A percentile compares a stretch with the other conserved stretches of the same genome.
These are phyloP conservation scores for Stegastes partitus DNA, from an alignment of 2,113 vertebrate genomes.

Conservation along the genomic window DNA sequence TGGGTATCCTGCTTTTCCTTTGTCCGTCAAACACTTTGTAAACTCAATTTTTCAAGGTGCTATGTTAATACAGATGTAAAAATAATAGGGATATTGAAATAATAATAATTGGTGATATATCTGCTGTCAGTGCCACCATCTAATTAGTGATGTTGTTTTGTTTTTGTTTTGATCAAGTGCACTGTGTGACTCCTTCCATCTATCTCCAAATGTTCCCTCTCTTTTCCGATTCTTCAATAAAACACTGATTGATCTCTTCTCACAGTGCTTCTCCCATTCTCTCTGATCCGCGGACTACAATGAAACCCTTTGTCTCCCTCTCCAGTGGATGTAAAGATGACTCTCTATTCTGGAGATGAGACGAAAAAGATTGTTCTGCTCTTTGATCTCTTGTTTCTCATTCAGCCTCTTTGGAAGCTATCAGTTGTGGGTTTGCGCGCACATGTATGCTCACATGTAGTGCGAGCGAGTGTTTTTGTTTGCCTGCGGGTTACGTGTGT, in stretches of 20 bases:
- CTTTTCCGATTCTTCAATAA: constrained; percentile 14
- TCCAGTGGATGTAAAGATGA: constrained; percentile 38
- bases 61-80: too few species aligned
- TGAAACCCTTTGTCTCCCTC: constrained; percentile 39
- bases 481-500: constrained; percentile 12
- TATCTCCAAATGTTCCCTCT: background rate
- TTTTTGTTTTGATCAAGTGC: background rate
- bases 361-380: constrained; percentile 13
- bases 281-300: constrained; percentile 45
- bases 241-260: constrained; percentile 19
- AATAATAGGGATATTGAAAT: too few species aligned
- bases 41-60: too few species aligned
- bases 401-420: constrained; percentile 26
- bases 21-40: too few species aligned
- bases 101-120: background rate
- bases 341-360: constrained; percentile 37
- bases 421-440: background rate
- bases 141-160: constrained; percentile 1
- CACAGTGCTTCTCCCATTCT: constrained; percentile 5
- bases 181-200: constrained; percentile 19
- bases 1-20: too few species aligned
- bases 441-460: background rate
- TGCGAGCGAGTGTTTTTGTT: background rate
- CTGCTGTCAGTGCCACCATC: background rate
- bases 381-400: constrained; percentile 60